Evolutionary conservation across 2,113 vertebrate species (phyloP), one percentile per base, ranked within the genome.

Genomic region (Tretioscincus oriximinensis): DNA sequence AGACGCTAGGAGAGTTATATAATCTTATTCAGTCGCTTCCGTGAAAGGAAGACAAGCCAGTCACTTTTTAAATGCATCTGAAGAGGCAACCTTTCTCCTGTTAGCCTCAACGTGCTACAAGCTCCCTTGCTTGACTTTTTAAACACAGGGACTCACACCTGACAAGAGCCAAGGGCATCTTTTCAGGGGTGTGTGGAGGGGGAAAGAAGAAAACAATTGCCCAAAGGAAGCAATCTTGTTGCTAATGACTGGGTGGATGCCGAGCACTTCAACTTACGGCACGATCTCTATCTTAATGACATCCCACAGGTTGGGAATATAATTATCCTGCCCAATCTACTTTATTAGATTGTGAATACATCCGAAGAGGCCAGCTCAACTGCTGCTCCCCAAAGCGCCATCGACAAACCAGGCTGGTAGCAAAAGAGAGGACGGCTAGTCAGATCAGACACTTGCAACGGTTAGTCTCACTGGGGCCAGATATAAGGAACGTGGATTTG

Each of bases 211-310:
- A 72, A 82, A 29, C 74, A 66, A 77, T 70, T 86, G 88, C 90
- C 75, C 8, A 84, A 91, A 86, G 90, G 90, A 88, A 92, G 73
- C 84, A 67, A 74, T 86, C 86, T 86, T 69, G 74, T 0, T 28
- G 71, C 81, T 91, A 90, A 88, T 89, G 87, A 82, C 73, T 6
- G 76, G 75, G 81, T 28, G 84, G 88, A 82, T 87, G 83, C 83
- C 89, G 89, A 83, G 85, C 88, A 83, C 81, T 24, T 77, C 47
- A 81, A 87, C 87, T 28, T 77, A 29, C 61, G 28, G n/a, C 76
- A 87, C 87, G 80, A 87, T 87, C 84, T 90, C 91, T 90, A 90
- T 86, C 61, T 86, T 87, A 87, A 85, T 90, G 87, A 66, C 82
- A 82, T 84, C 61, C 84, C 84, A 28, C 29, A 54, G 70, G 80